Evolutionary conservation across 2,113 vertebrate species (phyloP).

Genomic region (Epinephelus lanceolatus): DNA sequence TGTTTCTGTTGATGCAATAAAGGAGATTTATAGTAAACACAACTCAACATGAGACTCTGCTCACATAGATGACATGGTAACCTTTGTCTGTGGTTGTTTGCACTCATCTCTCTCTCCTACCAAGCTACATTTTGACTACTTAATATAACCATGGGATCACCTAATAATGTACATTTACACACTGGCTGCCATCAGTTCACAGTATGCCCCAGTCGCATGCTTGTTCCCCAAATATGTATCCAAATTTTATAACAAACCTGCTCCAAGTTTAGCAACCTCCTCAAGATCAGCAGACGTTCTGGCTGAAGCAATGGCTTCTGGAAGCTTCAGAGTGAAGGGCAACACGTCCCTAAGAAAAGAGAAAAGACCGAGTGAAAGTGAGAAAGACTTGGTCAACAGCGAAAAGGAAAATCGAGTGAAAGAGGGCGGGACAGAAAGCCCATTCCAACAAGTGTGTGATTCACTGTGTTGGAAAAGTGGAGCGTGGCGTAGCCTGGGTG

Average conservation of each 20-base stretch:
- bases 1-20: neutral
- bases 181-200: too few species aligned
- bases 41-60: neutral
- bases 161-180: neutral
- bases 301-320: constrained; percentile 88
- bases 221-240: neutral
- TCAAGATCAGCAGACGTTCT: constrained; percentile 90
- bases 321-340: constrained; percentile 93
- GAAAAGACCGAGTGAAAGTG: neutral
- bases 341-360: constrained; percentile 89
- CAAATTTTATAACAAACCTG: constrained; percentile 69
- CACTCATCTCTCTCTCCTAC: neutral
- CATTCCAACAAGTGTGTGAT: constrained; percentile 14
- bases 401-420: neutral
- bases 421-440: neutral
- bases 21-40: neutral
- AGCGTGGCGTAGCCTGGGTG: neutral
- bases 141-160: neutral
- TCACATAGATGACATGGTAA: neutral
- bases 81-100: neutral
- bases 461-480: constrained; percentile 24
- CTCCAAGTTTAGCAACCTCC: constrained; percentile 90
- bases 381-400: neutral
- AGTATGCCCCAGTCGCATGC: neutral
- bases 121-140: neutral